These are phyloP conservation scores for Drosophila ficusphila DNA, from an alignment of 1,140 invertebrate species.

Conservation along the genomic window DNA sequence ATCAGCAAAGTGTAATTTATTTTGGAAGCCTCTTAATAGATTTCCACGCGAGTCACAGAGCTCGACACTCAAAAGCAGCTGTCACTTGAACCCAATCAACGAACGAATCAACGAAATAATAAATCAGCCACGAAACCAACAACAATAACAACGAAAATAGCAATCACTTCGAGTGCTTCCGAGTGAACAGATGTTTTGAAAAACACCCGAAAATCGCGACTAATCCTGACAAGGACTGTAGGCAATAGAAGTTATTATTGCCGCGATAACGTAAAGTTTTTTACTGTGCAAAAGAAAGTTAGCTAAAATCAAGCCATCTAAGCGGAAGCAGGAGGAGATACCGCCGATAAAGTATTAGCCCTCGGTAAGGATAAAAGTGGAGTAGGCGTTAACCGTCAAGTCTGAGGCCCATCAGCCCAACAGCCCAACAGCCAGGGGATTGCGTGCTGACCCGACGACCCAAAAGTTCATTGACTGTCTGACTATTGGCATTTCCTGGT, in stretches of 20 bases:
- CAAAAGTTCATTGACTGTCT: conserved; percentile 77
- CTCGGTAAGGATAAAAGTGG: conserved; percentile 45
- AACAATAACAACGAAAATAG: conserved; percentile 32
- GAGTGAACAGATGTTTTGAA: conserved; percentile 65
- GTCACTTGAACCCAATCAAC: conserved; percentile 79
- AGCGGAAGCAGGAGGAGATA: conserved; percentile 13
- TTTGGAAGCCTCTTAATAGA: conserved; percentile 44
- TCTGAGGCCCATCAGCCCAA: conserved; percentile 1
- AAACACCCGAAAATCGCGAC: conserved; percentile 33
- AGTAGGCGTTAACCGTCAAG: conserved; percentile 57
- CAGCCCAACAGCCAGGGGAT: conserved; percentile 16
- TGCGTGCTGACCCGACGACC: conserved; percentile 57
- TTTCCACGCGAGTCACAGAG: conserved; percentile 7
- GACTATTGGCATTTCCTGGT: conserved; percentile 62
- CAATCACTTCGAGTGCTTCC: conserved; percentile 6
- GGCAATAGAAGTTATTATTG: conserved; percentile 21
- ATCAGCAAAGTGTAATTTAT: conserved; percentile 45
- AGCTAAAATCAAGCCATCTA: conserved; percentile 5
- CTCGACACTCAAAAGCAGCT: conserved; percentile 41
- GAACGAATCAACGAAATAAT: conserved; percentile 60
- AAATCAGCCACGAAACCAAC: conserved; percentile 48
- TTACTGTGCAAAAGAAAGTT: conserved; percentile 62
- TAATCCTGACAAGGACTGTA: conserved; percentile 63
- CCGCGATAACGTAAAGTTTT: conserved; percentile 60
- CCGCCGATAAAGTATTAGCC: conserved; percentile 18